phyloP scores from a whole-genome alignment of 2,797 vertebrate species.

The Esox masquinongy region DNA sequence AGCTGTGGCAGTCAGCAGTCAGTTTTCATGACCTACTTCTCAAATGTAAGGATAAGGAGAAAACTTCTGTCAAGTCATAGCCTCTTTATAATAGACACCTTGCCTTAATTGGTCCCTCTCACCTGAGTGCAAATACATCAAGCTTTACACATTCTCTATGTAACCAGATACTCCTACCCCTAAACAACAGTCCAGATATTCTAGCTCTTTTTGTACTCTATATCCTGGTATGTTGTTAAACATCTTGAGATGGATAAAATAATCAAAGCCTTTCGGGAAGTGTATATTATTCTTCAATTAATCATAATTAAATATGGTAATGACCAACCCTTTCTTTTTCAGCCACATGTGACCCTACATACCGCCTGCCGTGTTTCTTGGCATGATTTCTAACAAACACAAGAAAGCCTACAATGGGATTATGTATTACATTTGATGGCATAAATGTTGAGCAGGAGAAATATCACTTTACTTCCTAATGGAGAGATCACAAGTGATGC shows the following conservation, averaged over 20 bases:
- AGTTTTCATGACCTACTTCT: neutral
- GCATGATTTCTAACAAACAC: neutral
- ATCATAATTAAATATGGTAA: slow-evolving; percentile 38
- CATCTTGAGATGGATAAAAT: slow-evolving; percentile 37
- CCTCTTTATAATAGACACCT: neutral
- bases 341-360: neutral
- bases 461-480: slow-evolving; percentile 22
- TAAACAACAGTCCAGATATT: neutral
- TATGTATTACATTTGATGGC: slow-evolving; percentile 24
- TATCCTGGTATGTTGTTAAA: neutral
- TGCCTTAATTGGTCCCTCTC: too few species aligned
- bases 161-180: neutral
- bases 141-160: neutral
- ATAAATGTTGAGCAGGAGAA: slow-evolving; percentile 19
- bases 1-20: neutral
- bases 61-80: neutral
- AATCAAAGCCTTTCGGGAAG: slow-evolving; percentile 14
- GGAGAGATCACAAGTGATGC: slow-evolving; percentile 44
- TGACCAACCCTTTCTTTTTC: slow-evolving; percentile 15
- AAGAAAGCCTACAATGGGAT: slow-evolving; percentile 6
- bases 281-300: slow-evolving; percentile 27
- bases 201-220: neutral
- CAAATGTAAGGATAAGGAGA: neutral
- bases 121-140: neutral
- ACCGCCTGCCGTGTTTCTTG: slow-evolving; percentile 2